Evolutionary conservation across 2,888 invertebrate genomes (phyloP), one percentile per base, ranked within the genome.

Genomic region (Dolichomitus sp.): DNA sequence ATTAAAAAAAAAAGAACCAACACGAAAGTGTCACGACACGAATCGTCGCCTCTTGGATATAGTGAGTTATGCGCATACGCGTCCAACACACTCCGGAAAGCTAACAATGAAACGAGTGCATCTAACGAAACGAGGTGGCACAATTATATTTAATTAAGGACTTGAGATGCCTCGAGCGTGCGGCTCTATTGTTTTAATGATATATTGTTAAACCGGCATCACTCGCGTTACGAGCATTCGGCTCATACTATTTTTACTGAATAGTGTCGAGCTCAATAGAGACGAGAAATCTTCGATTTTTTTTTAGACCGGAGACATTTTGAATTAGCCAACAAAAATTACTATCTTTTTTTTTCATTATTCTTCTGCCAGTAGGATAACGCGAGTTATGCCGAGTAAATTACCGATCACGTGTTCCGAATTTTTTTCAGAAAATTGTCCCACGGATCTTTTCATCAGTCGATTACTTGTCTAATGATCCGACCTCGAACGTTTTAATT

Each of bases 401-500:
- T 50, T 77, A 70, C 59, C 65, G 33, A 73, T 73, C 40, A 77
- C 48, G 73, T 63, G 69, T 77, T 66, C 4, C 42, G 45, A 74
- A 78, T 70, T 78, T 75, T 59, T 83, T 75, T 77, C 81, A 81
- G 63, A 83, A 70, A 54, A 61, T 65, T 37, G 42, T 70, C 27
- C 40, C 73, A 54, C 45, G 74, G 83, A 72, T 80, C 77, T 63
- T 68, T 78, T 68, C 57, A 69, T 57, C 81, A 45, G 42, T 57
- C 65, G 52, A 59, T 74, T 52, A 37, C 42, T 69, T 66, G 66
- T 75, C 30, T 70, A 52, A 69, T 33, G 61, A 57, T 83, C 65
- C 59, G 52, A 72, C 48, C 57, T 63, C 59, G 57, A 75, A 69
- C 83, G 65, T 85, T 84, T 37, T 83, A 85, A 89, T 89, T 91